Base-by-base conservation (phyloP, 1,140 invertebrate species). In the Drosophila nigromelanica region DNA sequence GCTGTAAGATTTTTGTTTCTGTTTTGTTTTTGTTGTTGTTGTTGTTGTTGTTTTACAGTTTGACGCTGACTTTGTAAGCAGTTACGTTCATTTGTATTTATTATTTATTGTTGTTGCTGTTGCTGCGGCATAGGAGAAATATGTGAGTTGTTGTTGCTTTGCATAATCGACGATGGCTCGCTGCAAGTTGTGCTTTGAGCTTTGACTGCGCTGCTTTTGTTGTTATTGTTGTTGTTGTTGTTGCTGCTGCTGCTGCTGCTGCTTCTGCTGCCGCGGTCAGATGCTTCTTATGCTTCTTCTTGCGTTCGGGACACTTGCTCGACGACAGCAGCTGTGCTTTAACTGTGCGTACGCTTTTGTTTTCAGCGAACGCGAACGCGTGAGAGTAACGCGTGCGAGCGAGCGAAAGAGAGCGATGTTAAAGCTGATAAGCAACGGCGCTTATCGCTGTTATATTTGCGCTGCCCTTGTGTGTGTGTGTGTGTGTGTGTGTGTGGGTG, bases 311-410 rank as follows among this genome's bases (percentile, higher is more conserved):
- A 48, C 48, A 55, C 60, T 62, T 62, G 60, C 51, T 14, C 52
- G 30, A 59, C 54, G 62, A 1, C 63, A 72, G 39, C 69, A 72
- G 69, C 62, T 68, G 70, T 73, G 63, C 39, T 59, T 58, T 24
- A 54, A 73, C 70, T 58, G 69, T 72, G 70, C 63, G 70, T 73
- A 54, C 21, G 18, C 45, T 43, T 42, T 40, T 33, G 52, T 45
- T 14, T 48, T 21, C 52, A 30, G 12, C 10, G 64, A 33, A 35
- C 33, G 33, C 33, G 33, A 5, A 27, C 27, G 27, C 27, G 27
- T 27, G 27, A 27, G 27, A 67, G 45, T 43, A 15, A 67, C 48
- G 69, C 48, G 30, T 30, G 35, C 45, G 69, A 58, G 55, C 27
- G 52, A 33, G 10, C 21, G 11, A 12, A 27, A 52, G 50, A 18